phyloP scores from a whole-genome alignment of 2,113 vertebrate genomes.

The Laticauda colubrina region DNA sequence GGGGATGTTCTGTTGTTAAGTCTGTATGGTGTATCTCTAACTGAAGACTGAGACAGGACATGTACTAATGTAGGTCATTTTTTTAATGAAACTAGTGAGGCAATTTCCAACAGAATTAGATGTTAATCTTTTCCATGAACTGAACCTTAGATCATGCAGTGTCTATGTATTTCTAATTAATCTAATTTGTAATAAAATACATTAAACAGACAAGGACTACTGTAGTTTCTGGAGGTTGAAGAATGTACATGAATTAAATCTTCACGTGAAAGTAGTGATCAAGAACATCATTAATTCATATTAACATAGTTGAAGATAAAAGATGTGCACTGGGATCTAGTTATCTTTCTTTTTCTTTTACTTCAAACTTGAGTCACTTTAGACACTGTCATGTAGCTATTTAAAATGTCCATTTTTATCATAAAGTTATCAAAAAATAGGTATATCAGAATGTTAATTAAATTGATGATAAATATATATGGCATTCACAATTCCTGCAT shows the following conservation, averaged over 20 bases:
- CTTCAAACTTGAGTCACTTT: constrained; percentile 44
- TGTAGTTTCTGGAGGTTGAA: constrained; percentile 58
- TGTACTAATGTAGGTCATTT: neutral
- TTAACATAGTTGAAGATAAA: constrained; percentile 65
- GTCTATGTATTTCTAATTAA: constrained; percentile 67
- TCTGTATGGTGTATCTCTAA: neutral
- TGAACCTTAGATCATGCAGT: constrained; percentile 47
- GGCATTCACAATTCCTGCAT: neutral
- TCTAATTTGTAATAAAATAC: constrained; percentile 63
- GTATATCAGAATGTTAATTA: constrained; percentile 34
- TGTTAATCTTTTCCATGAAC: constrained; percentile 46
- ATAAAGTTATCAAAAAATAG: constrained; percentile 34
- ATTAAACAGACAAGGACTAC: constrained; percentile 64
- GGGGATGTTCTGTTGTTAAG: neutral
- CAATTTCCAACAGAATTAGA: constrained; percentile 5
- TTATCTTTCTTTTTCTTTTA: constrained; percentile 58
- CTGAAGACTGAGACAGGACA: neutral
- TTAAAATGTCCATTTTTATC: constrained; percentile 42
- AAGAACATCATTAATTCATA: constrained; percentile 69
- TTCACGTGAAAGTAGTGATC: constrained; percentile 60
- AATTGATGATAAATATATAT: constrained; percentile 35
- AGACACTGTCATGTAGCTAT: constrained; percentile 45
- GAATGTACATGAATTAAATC: constrained; percentile 69
- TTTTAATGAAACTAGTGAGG: neutral
- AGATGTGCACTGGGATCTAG: constrained; percentile 54